Evolutionary conservation across 1,140 invertebrate genomes (phyloP), one percentile per base, ranked within the genome.

Genomic region (Brachionus sp.): DNA sequence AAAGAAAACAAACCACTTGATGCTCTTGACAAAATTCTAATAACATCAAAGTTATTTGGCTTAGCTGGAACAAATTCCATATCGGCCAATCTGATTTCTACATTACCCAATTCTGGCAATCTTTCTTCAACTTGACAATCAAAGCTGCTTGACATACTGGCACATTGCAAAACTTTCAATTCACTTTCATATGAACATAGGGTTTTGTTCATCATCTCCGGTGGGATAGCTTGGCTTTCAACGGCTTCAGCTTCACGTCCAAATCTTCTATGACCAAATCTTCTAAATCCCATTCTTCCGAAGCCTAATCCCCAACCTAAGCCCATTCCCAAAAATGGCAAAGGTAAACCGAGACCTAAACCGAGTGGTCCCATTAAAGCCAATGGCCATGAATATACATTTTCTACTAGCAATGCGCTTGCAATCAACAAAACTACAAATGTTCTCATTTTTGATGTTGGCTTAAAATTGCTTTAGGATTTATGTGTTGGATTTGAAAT

Each of bases 1-100:
- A 73, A 39, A 73, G 68, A 39, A 35, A 73, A 73, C 10, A 73
- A 42, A 42, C 68, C 68, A 73, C 68, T 73, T 73, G 68, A 73
- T 39, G 68, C 68, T 73, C 68, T 73, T 37, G 68, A 73, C 16
- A 73, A 73, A 73, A 73, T 39, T 73, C 35, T 73, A 13, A 73
- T 23, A 39, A 73, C 68, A 37, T 73, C 68, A 10, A 73, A 37
- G 33, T 19, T 37, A n/a, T 73, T 39, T 73, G 33, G 33, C 37
- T 73, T 23, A 39, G 9, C 68, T 73, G 68, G 68, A 39, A 42
- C 13, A 3, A 73, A 39, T 23, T 73, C 68, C 19, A 73, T 39
- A 42, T 73, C 68, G 19, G 68, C 68, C 16, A 73, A 39, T 73
- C 68, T 73, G 37, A 73, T 73, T 37, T 73, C 35, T 7, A 73